Percentiles rank a stretch among this genome's conserved stretches.
Evolutionary conservation across 2,113 vertebrate genomes (phyloP).

Genomic region (Sebastes fasciatus): DNA sequence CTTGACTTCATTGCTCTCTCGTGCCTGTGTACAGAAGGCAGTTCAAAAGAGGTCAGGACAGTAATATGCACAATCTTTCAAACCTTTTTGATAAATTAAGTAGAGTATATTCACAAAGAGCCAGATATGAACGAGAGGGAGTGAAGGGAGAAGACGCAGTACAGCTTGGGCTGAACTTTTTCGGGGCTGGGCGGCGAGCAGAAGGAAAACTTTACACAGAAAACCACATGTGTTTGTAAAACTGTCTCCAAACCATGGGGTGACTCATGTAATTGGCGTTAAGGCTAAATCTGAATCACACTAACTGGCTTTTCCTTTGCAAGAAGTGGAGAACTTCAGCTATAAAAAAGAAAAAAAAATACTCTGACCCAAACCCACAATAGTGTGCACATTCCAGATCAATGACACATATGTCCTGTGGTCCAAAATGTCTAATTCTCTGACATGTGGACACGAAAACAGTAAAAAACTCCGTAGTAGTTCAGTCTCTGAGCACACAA

Average conservation of each 20-base stretch:
- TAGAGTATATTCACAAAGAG: slow-evolving; percentile 8
- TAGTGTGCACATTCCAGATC: slow-evolving; percentile 29
- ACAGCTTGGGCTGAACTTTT: neutral
- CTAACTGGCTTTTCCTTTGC: neutral
- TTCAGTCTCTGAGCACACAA: slow-evolving; percentile 24
- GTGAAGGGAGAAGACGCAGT: slow-evolving; percentile 4
- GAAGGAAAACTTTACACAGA: slow-evolving; percentile 68
- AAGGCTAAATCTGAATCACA: slow-evolving; percentile 15
- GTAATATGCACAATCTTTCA: slow-evolving; percentile 11
- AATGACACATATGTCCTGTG: neutral
- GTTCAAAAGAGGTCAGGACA: neutral
- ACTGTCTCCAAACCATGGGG: slow-evolving; percentile 25
- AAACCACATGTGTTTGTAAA: slow-evolving; percentile 61
- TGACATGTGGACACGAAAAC: slow-evolving; percentile 6
- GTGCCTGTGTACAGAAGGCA: neutral
- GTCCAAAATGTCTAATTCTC: neutral
- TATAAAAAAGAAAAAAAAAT: slow-evolving; percentile 4
- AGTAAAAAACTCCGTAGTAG: neutral
- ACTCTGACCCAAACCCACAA: slow-evolving; percentile 7
- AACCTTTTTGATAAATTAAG: slow-evolving; percentile 46
- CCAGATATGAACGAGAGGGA: neutral
- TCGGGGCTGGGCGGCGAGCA: slow-evolving; percentile 25
- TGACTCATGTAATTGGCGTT: slow-evolving; percentile 66
- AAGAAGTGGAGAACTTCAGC: neutral
- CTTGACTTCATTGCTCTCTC: neutral